Percentiles rank a stretch among this genome's conserved stretches.
phyloP scores from a whole-genome alignment of 2,888 invertebrate genomes.

The Parnassius apollo region DNA sequence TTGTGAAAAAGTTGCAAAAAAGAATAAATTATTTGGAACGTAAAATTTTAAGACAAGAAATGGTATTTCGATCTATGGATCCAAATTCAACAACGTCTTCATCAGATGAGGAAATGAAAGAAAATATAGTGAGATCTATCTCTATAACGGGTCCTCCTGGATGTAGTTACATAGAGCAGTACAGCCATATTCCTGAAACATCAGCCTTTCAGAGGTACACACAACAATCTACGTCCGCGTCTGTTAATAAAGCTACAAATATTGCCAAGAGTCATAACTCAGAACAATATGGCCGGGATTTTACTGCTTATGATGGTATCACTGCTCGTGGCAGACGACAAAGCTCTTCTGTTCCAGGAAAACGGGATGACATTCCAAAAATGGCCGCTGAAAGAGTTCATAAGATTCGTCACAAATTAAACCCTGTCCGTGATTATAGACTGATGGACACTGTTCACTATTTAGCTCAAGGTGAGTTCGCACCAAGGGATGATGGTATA shows the following conservation, averaged over 20 bases:
- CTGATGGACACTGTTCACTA: constrained; percentile 77
- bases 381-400: constrained; percentile 69
- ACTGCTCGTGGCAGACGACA: constrained; percentile 69
- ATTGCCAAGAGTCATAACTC: constrained; percentile 71
- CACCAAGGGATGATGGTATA: constrained; percentile 73
- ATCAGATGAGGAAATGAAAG: constrained; percentile 58
- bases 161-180: constrained; percentile 71
- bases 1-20: constrained; percentile 50
- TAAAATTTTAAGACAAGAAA: constrained; percentile 64
- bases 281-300: constrained; percentile 72
- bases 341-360: constrained; percentile 68
- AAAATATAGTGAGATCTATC: constrained; percentile 41
- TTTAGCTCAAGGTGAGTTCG: constrained; percentile 75
- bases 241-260: constrained; percentile 64
- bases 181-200: constrained; percentile 69
- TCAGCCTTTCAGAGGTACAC: constrained; percentile 71
- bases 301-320: constrained; percentile 71
- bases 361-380: constrained; percentile 62
- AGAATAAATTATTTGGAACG: constrained; percentile 62
- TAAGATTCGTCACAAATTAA: constrained; percentile 71
- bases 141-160: constrained; percentile 51
- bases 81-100: constrained; percentile 57
- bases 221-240: constrained; percentile 57
- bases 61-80: constrained; percentile 62
- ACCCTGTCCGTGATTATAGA: constrained; percentile 71